These are phyloP conservation scores for Leptinotarsa haldemani DNA, from an alignment of 2,888 invertebrate species.

Conservation along the genomic window DNA sequence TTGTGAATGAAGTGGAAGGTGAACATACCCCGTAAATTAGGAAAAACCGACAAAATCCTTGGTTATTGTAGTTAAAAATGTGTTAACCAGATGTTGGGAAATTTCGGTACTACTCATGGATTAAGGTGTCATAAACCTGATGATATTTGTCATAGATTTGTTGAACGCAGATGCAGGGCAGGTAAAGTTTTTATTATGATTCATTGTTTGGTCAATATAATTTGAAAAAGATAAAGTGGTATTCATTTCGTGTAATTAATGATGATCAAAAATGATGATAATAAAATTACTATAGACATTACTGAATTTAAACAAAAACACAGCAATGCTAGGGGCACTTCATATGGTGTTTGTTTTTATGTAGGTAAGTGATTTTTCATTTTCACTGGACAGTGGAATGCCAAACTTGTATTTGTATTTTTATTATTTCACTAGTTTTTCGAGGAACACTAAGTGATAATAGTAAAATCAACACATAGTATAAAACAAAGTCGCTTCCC, in stretches of 20 bases:
- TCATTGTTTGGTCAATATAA: background rate
- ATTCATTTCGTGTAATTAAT: background rate
- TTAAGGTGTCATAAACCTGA: slow-evolving; percentile 12
- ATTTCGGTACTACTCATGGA: slow-evolving; percentile 29
- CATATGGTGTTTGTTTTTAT: too few relatives aligned
- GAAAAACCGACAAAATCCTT: slow-evolving; percentile 22
- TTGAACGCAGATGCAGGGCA: slow-evolving; percentile 5
- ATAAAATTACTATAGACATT: too few relatives aligned
- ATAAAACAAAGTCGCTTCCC: too few relatives aligned
- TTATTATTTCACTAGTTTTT: too few relatives aligned
- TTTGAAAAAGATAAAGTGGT: background rate
- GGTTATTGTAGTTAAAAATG: slow-evolving; percentile 26
- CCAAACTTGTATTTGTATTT: too few relatives aligned
- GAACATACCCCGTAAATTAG: background rate
- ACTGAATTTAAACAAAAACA: too few relatives aligned
- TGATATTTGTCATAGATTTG: slow-evolving; percentile 10
- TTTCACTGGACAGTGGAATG: too few relatives aligned
- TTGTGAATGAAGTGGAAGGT: slow-evolving; percentile 20
- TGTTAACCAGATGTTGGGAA: slow-evolving; percentile 38
- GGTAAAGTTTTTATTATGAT: background rate
- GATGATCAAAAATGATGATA: too few relatives aligned
- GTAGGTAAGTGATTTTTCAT: too few relatives aligned
- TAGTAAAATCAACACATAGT: too few relatives aligned
- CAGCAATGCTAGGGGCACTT: too few relatives aligned
- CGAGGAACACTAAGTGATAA: too few relatives aligned